Percentiles rank a stretch among this genome's conserved stretches.
phyloP scores from a whole-genome alignment of 2,113 vertebrate species.

The Microcebus jonahi region DNA sequence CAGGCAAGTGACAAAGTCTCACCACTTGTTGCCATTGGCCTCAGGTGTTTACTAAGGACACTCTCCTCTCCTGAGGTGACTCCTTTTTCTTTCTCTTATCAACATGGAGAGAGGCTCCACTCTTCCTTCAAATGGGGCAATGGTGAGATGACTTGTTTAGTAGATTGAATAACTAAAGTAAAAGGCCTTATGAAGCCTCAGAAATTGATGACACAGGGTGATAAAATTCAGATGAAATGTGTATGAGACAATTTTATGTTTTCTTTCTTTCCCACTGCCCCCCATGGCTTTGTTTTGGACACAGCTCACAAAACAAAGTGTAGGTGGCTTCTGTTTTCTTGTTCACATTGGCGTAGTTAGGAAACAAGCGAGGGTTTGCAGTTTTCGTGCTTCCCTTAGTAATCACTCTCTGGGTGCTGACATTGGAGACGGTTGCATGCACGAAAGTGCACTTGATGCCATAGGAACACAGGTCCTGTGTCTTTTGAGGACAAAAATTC shows the following conservation, averaged over 20 bases:
- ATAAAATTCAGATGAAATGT: constrained; percentile 79
- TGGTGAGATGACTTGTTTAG: constrained; percentile 76
- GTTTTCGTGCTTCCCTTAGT: not conserved
- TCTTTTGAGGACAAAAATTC: not conserved
- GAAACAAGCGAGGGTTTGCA: not conserved
- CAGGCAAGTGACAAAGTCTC: constrained; percentile 59
- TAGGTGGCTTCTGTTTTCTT: not conserved
- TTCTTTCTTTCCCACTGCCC: not conserved
- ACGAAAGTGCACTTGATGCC: not conserved
- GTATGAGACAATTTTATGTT: constrained; percentile 70
- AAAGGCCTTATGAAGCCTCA: constrained; percentile 68
- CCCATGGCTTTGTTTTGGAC: not conserved
- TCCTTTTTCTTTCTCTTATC: constrained; percentile 80
- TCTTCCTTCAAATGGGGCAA: constrained; percentile 66
- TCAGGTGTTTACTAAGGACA: constrained; percentile 54
- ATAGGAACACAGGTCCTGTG: not conserved
- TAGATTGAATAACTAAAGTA: constrained; percentile 78
- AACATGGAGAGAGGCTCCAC: constrained; percentile 64
- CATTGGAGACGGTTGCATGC: rapidly evolving
- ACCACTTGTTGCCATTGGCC: constrained; percentile 72
- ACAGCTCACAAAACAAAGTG: not conserved
- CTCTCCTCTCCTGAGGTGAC: constrained; percentile 79
- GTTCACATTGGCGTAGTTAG: not conserved
- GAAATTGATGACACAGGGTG: constrained; percentile 76
- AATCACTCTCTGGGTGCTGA: not conserved